Percentiles rank a stretch among this genome's conserved stretches.
Conservation (phyloP, 1,140 invertebrate genomes). For the Zaprionus lachaisei region DNA sequence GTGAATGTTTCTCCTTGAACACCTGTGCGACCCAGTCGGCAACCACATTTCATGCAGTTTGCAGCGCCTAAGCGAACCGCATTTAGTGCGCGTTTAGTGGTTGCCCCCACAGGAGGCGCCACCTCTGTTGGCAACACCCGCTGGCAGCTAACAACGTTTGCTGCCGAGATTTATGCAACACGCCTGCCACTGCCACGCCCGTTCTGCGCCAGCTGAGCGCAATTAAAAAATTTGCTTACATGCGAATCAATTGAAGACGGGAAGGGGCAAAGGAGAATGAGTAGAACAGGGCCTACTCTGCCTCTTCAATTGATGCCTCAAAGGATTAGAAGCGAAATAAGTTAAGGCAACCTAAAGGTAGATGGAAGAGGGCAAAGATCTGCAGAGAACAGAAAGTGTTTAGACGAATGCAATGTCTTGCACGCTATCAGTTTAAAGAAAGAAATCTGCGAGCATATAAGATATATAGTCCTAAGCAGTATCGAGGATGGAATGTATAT, state of each 20-base stretch:
- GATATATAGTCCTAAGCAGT: no score
- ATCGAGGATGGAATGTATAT: no score
- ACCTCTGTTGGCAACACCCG: slow-evolving; percentile 42
- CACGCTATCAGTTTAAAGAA: no score
- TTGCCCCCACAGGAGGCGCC: slow-evolving; percentile 48
- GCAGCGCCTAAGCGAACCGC: slow-evolving; percentile 74
- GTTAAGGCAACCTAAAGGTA: no score
- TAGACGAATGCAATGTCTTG: no score
- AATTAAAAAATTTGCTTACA: slow-evolving; percentile 39
- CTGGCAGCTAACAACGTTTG: slow-evolving; percentile 16
- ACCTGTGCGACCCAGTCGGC: not conserved
- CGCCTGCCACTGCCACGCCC: slow-evolving; percentile 46
- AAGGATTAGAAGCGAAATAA: no score
- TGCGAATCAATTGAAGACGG: slow-evolving; percentile 31
- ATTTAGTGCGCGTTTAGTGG: slow-evolving; percentile 82
- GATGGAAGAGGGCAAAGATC: no score
- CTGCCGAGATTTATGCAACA: slow-evolving; percentile 70
- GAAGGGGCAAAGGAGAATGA: not conserved
- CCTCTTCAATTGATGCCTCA: not conserved
- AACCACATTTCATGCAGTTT: slow-evolving; percentile 75
- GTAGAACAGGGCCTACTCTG: not conserved
- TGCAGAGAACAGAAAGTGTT: no score
- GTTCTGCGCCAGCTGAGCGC: not conserved
- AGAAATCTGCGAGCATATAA: no score
- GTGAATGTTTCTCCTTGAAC: not conserved